A percentile compares a stretch with the other conserved stretches of the same genome.
phyloP scores from a whole-genome alignment of 2,888 invertebrate genomes.

The Hermaeophaga mercurialis region DNA sequence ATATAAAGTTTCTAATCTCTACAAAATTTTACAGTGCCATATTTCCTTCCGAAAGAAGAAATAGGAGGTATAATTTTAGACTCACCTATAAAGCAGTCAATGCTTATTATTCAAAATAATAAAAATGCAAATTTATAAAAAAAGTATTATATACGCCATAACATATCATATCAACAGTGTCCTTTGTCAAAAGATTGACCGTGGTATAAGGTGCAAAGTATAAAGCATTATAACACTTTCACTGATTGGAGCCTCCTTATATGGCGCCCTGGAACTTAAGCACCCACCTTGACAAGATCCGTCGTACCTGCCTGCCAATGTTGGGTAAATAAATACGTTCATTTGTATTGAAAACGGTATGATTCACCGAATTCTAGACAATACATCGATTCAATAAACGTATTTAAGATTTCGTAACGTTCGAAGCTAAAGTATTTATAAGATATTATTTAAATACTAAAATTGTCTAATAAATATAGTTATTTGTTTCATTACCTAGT shows the following conservation, averaged over 20 bases:
- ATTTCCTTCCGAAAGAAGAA: too few species aligned
- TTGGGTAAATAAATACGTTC: background rate
- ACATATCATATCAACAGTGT: constrained; percentile 19
- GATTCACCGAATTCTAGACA: constrained; percentile 5
- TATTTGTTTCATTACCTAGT: too few species aligned
- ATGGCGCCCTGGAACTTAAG: constrained; percentile 45
- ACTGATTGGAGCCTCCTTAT: constrained; percentile 48
- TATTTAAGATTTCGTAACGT: constrained; percentile 28
- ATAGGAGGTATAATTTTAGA: too few species aligned
- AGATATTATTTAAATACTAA: too few species aligned
- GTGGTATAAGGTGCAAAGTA: constrained; percentile 30
- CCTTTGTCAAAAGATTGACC: constrained; percentile 33
- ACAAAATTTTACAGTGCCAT: too few species aligned
- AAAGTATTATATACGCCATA: too few species aligned
- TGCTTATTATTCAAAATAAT: too few species aligned
- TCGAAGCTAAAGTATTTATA: background rate
- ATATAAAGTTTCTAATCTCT: too few species aligned
- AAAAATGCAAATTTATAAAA: too few species aligned
- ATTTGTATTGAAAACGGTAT: background rate
- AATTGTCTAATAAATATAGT: too few species aligned
- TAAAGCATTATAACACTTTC: constrained; percentile 42
- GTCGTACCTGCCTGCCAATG: constrained; percentile 1
- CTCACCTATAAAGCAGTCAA: too few species aligned
- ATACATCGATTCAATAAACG: constrained; percentile 15
- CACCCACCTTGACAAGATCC: constrained; percentile 45